These are phyloP conservation scores for Gonocerus acuteangulatus DNA, from an alignment of 2,888 invertebrate species.

Conservation along the genomic window DNA sequence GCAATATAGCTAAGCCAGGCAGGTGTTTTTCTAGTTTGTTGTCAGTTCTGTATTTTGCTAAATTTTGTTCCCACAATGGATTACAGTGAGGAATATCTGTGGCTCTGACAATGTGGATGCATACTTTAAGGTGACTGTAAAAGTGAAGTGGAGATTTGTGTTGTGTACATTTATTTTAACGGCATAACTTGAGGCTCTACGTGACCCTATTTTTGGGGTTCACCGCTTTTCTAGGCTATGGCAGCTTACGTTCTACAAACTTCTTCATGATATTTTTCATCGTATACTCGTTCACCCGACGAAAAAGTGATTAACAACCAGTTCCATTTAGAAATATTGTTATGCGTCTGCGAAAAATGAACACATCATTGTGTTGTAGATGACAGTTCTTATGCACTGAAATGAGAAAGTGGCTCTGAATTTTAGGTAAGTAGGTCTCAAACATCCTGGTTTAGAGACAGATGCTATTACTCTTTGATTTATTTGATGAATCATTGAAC, in stretches of 20 bases:
- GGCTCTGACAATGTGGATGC: conserved; percentile 33
- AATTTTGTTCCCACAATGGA: background rate
- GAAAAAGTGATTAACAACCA: conserved; percentile 1
- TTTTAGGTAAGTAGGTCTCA: conserved; percentile 38
- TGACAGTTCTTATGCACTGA: conserved; percentile 29
- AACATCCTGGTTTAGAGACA: conserved; percentile 31
- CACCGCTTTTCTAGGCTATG: conserved; percentile 38
- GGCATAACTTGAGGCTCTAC: conserved; percentile 29
- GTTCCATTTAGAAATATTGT: conserved; percentile 11
- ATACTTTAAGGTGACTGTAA: conserved; percentile 28
- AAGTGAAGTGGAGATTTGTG: conserved; percentile 14
- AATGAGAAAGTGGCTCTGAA: conserved; percentile 37
- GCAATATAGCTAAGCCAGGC: conserved; percentile 37
- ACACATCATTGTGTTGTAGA: conserved; percentile 26
- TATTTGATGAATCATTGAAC: conserved; percentile 4
- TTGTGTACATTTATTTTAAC: conserved; percentile 14
- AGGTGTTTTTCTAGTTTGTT: conserved; percentile 37
- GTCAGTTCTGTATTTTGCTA: conserved; percentile 34
- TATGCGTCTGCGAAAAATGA: conserved; percentile 26
- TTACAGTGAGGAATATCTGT: conserved; percentile 22
- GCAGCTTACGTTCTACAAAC: conserved; percentile 30
- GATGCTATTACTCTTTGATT: conserved; percentile 15
- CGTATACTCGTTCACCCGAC: conserved; percentile 3
- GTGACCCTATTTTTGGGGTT: conserved; percentile 39
- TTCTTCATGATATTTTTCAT: conserved; percentile 19